Base-by-base conservation (phyloP, 1,140 invertebrate genomes). In the Dreissena rostriformis region DNA sequence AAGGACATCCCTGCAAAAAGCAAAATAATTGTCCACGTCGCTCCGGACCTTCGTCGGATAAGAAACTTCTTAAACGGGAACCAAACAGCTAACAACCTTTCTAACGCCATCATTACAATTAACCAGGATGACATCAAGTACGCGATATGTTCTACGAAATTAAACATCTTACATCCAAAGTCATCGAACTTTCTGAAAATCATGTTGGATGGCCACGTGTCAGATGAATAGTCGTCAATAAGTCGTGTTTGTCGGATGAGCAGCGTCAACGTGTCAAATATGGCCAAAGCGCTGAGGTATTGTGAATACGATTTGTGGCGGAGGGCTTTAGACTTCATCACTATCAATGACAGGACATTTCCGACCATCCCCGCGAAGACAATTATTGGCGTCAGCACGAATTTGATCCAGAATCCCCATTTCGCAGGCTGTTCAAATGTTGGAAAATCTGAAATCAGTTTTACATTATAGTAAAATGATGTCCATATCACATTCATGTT, bases 211-310 rank as follows among this genome's bases (percentile, higher is more conserved):
- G 24, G 28, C 12, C 63, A 61, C 22, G 57, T 61, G 17, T 61
- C 57, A n/a, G 22, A 24, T n/a, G 74, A 39, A 17, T 90, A 24
- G 19, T 84, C 84, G 55, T 90, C 75, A 0, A 90, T 72, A 1
- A 86, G 73, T 28, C 71, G 67, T 2, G 87, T 57, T 49, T 85
- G 73, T 68, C 86, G 75, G n/a, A 52, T 70, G 17, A 91, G 57
- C 7, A 92, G 82, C n/a, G 85, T 85, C 8, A 91, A 72, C 63
- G 82, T 88, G 81, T 91, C 90, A 74, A 91, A 92, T 14, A 92
- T 75, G 17, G 90, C 88, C 39, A 91, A 68, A 10, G 86, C 84
- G 49, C 87, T 87, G 0, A 92, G 86, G 61, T 89, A 90, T 63
- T 89, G 90, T 12, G 88, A 87, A 86, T 91, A 91, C 0, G 90